These are phyloP conservation scores for Papilio polytes DNA, from an alignment of 1,140 invertebrate genomes.

Conservation along the genomic window DNA sequence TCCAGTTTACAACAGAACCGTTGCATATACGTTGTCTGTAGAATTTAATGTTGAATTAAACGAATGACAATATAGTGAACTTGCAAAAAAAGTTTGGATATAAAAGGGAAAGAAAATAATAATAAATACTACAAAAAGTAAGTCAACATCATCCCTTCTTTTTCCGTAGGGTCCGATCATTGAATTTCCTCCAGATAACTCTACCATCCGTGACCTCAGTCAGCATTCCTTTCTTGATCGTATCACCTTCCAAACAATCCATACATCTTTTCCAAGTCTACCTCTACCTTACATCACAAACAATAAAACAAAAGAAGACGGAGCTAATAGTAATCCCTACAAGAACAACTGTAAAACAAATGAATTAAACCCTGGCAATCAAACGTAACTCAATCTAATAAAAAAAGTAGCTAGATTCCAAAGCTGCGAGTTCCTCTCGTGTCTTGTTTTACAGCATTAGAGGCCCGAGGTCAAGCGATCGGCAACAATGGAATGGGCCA, in stretches of 20 bases:
- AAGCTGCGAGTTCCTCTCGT: slow-evolving; percentile 68
- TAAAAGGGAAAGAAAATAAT: background rate
- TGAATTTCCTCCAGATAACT: too few relatives aligned
- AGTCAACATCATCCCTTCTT: background rate
- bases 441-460: slow-evolving; percentile 60
- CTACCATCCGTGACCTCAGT: too few relatives aligned
- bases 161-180: too few relatives aligned
- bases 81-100: slow-evolving; percentile 19
- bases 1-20: slow-evolving; percentile 43
- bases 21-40: slow-evolving; percentile 51
- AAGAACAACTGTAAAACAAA: background rate
- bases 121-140: background rate
- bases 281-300: too few relatives aligned
- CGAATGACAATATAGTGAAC: slow-evolving; percentile 58
- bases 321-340: background rate
- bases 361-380: background rate
- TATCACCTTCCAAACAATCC: too few relatives aligned
- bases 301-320: too few relatives aligned
- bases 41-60: slow-evolving; percentile 56
- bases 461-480: slow-evolving; percentile 72
- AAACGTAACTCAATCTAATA: background rate
- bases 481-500: slow-evolving; percentile 80
- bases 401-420: slow-evolving; percentile 28
- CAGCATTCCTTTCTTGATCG: too few relatives aligned
- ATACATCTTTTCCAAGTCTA: too few relatives aligned